Conservation (phyloP, 2,797 vertebrate species). For the Echiichthys vipera region DNA sequence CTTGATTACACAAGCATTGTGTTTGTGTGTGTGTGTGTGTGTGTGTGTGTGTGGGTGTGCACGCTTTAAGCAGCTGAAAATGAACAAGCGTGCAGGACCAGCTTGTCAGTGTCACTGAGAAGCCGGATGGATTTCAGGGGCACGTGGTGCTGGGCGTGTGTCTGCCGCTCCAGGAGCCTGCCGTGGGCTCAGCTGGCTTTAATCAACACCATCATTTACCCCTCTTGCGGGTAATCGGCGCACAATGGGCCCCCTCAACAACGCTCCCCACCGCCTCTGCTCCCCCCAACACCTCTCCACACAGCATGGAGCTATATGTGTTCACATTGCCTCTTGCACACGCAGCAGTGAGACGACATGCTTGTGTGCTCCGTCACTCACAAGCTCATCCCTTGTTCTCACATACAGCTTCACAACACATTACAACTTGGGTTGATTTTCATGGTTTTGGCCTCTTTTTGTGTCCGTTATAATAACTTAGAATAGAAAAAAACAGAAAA, state of each 20-base stretch:
- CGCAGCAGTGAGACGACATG: constrained; percentile 14
- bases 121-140: constrained; percentile 63
- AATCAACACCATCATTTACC: constrained; percentile 74
- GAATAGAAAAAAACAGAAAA: too few relatives aligned
- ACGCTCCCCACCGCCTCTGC: constrained; percentile 31
- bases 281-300: constrained; percentile 27
- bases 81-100: constrained; percentile 16
- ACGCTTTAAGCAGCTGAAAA: constrained; percentile 27
- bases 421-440: not conserved
- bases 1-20: constrained; percentile 33
- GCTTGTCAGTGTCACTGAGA: constrained; percentile 40
- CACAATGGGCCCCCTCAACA: constrained; percentile 73
- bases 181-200: constrained; percentile 78
- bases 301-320: constrained; percentile 45
- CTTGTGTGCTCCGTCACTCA: not conserved
- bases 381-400: not conserved
- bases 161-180: constrained; percentile 48
- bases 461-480: not conserved
- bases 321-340: constrained; percentile 43
- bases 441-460: not conserved
- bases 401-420: not conserved
- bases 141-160: constrained; percentile 56
- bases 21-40: constrained; percentile 32
- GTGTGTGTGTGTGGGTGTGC: constrained; percentile 20
- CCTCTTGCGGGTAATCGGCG: constrained; percentile 55